These are phyloP conservation scores for Podilymbus podiceps DNA, from an alignment of 2,113 vertebrate species.

Conservation along the genomic window DNA sequence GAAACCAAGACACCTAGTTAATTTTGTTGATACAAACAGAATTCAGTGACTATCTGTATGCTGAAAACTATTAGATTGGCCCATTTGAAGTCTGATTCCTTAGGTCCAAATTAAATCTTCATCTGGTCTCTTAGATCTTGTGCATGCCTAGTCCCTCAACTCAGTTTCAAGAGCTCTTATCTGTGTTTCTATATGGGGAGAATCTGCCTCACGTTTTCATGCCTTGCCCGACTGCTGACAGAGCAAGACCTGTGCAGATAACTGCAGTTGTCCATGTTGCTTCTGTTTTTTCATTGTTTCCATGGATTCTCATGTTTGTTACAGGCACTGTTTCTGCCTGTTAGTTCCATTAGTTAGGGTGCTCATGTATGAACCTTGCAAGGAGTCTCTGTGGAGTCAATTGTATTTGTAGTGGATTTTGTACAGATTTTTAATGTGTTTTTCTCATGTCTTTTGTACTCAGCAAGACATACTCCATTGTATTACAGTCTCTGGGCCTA, in stretches of 20 bases:
- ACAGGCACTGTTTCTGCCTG: neutral
- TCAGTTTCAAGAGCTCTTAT: neutral
- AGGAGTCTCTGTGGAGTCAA: neutral
- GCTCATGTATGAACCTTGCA: neutral
- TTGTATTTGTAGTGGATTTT: constrained; percentile 9
- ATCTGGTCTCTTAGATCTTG: neutral
- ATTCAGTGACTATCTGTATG: neutral
- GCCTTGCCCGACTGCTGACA: neutral
- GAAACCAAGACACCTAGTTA: neutral
- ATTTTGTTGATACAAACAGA: neutral
- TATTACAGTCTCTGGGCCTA: neutral
- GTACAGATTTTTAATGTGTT: neutral
- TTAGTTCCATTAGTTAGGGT: neutral
- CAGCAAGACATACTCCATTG: neutral
- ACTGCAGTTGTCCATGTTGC: neutral
- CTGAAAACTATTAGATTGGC: neutral
- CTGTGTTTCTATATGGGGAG: neutral
- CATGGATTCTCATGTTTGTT: neutral
- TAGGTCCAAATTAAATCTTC: neutral
- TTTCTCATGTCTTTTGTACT: neutral
- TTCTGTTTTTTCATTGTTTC: neutral
- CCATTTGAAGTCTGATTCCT: neutral
- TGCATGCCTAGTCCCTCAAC: neutral
- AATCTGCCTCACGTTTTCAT: neutral
- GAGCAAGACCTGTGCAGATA: neutral